phyloP scores from a whole-genome alignment of 1,140 invertebrate genomes.

The Ooceraea biroi region DNA sequence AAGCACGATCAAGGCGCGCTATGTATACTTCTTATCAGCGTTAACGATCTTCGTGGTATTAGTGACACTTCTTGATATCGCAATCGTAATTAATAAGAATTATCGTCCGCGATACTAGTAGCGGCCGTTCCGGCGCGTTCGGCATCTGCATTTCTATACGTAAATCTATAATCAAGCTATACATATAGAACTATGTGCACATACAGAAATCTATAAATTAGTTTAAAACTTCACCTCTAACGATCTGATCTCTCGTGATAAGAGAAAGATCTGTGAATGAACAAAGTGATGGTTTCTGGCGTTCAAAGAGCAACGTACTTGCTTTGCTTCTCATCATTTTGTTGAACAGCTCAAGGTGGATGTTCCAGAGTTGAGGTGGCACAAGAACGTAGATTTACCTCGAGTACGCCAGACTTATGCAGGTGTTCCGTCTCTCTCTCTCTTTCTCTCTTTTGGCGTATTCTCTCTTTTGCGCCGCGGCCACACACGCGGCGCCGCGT shows the following conservation, averaged over 20 bases:
- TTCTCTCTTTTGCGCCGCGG: conserved; percentile 40
- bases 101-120: not conserved
- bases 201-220: no score
- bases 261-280: no score
- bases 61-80: not conserved
- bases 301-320: not conserved
- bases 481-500: conserved; percentile 81
- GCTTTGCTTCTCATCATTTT: no score
- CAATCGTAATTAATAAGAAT: conserved; percentile 4
- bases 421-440: conserved; percentile 24
- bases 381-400: conserved; percentile 29
- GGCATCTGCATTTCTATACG: not conserved
- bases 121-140: not conserved
- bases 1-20: not conserved
- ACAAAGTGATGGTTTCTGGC: not conserved
- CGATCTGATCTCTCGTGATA: not conserved
- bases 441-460: conserved; percentile 1
- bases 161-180: no score
- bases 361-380: not conserved
- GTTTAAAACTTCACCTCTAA: not conserved
- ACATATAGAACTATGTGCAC: no score
- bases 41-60: not conserved
- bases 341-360: not conserved
- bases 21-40: not conserved
- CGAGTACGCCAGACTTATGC: not conserved